A percentile compares a stretch with the other conserved stretches of the same genome.
Evolutionary conservation across 1,140 invertebrate genomes (phyloP).

Genomic region (Ridgeia piscesae): DNA sequence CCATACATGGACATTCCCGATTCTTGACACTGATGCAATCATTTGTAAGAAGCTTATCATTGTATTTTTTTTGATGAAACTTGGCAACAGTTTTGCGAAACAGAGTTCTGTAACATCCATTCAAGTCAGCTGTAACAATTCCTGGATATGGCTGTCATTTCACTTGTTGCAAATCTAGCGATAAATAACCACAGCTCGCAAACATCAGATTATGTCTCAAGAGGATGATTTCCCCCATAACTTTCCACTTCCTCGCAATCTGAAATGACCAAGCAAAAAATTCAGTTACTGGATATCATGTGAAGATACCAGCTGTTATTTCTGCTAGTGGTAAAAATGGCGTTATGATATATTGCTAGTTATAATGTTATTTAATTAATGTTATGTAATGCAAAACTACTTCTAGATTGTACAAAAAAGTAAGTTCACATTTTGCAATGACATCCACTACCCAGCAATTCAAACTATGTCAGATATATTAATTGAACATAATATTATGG

Average conservation of each 20-base stretch:
- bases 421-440: too few species aligned
- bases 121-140: background rate
- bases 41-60: background rate
- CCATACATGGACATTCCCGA: background rate
- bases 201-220: background rate
- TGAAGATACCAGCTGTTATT: background rate
- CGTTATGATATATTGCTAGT: too few species aligned
- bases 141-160: background rate
- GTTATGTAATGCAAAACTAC: too few species aligned
- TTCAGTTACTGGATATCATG: background rate
- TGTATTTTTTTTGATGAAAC: background rate
- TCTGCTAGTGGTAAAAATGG: background rate
- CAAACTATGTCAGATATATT: too few species aligned
- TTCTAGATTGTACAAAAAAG: too few species aligned
- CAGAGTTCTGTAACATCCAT: background rate
- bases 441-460: too few species aligned
- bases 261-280: background rate
- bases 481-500: too few species aligned
- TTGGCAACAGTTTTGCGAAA: background rate
- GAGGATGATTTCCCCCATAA: background rate
- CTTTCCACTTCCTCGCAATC: constrained; percentile 3
- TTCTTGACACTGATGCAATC: background rate
- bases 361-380: too few species aligned
- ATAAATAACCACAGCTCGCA: background rate
- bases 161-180: background rate